These are phyloP conservation scores for Penaeus japonicus DNA, from an alignment of 1,140 invertebrate species.

Conservation along the genomic window DNA sequence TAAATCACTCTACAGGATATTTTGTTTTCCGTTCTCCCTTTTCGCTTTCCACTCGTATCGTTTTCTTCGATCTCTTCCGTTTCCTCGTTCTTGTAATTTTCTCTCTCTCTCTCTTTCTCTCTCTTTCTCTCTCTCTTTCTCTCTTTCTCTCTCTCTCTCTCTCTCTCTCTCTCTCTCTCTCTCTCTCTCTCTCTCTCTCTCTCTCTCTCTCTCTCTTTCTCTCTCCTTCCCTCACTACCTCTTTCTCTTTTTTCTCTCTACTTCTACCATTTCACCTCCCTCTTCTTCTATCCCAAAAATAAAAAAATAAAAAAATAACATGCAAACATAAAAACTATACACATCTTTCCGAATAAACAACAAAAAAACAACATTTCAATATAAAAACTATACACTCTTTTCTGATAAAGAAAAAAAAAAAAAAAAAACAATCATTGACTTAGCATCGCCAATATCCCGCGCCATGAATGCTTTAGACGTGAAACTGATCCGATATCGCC, in stretches of 20 bases:
- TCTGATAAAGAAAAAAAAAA: no score
- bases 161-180: no score
- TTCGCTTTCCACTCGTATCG: background rate
- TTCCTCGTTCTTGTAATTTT: background rate
- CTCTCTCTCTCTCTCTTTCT: background rate
- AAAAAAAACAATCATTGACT: no score
- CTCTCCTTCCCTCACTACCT: background rate
- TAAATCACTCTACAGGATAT: background rate
- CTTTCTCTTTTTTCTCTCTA: background rate
- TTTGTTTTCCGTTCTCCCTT: background rate
- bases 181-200: background rate
- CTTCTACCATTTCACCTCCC: background rate
- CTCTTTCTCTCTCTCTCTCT: background rate
- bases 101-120: slow-evolving; percentile 2
- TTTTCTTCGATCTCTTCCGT: background rate
- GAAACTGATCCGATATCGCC: no score
- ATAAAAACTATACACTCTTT: no score
- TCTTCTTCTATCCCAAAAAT: background rate
- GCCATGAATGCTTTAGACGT: no score
- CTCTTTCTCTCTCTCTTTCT: background rate
- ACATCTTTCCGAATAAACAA: no score
- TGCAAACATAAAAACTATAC: no score
- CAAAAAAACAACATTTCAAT: no score
- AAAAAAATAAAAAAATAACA: no score
- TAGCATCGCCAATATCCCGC: no score